phyloP scores from a whole-genome alignment of 2,888 invertebrate species.

The Isoperla grammatica region DNA sequence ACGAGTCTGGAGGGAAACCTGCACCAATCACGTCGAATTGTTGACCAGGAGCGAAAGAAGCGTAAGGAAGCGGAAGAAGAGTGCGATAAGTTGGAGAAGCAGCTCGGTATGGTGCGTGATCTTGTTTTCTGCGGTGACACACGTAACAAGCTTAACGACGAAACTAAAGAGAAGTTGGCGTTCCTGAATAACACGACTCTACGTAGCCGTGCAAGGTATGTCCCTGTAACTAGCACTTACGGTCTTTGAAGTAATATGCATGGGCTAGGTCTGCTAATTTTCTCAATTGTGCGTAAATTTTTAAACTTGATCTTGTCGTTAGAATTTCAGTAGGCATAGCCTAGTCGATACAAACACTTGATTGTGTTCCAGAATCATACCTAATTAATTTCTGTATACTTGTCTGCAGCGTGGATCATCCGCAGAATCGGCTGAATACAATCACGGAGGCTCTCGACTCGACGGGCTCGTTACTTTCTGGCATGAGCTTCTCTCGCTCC shows the following conservation, averaged over 20 bases:
- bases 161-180: conserved; percentile 74
- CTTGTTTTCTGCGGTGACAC: conserved; percentile 66
- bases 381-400: too few species aligned
- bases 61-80: conserved; percentile 65
- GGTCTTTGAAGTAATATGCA: too few species aligned
- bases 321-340: too few species aligned
- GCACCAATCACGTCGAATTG: conserved; percentile 69
- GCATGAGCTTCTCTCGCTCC: conserved; percentile 76
- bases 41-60: conserved; percentile 72
- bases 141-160: conserved; percentile 65
- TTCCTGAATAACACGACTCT: conserved; percentile 60
- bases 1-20: conserved; percentile 74
- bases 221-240: too few species aligned
- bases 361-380: too few species aligned
- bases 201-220: conserved; percentile 45
- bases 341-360: too few species aligned
- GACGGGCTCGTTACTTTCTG: conserved; percentile 68
- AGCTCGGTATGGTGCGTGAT: conserved; percentile 67
- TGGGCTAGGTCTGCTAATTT: too few species aligned
- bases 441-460: conserved; percentile 63
- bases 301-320: too few species aligned
- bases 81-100: conserved; percentile 64
- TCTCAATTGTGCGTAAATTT: too few species aligned
- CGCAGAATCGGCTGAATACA: conserved; percentile 37
- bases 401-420: neutral